Percentiles rank a stretch among this genome's conserved stretches.
Evolutionary conservation across 2,888 invertebrate genomes (phyloP).

Genomic region (Eledona agricola): DNA sequence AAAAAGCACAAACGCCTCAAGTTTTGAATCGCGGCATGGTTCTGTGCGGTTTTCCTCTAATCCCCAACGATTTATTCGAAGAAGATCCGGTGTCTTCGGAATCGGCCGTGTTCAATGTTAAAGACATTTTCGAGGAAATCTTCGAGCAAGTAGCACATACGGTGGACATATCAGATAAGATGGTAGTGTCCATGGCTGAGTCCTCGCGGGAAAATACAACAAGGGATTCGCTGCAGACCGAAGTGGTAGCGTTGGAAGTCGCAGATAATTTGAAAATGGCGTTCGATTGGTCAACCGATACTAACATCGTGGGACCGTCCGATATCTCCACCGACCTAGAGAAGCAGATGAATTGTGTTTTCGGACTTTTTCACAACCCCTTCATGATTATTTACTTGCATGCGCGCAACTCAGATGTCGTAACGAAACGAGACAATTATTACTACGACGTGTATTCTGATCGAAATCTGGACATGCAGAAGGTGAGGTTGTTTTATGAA

Average conservation of each 20-base stretch:
- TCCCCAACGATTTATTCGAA: slow-evolving; percentile 62
- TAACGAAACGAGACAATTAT: slow-evolving; percentile 58
- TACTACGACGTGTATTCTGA: slow-evolving; percentile 54
- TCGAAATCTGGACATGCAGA: slow-evolving; percentile 49
- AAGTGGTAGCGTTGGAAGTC: neutral
- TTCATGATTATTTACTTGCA: slow-evolving; percentile 67
- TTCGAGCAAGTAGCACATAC: slow-evolving; percentile 41
- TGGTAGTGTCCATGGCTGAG: slow-evolving; percentile 12
- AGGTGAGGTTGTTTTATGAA: slow-evolving; percentile 55
- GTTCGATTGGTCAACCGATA: slow-evolving; percentile 17
- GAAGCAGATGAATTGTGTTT: slow-evolving; percentile 57
- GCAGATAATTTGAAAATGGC: slow-evolving; percentile 6
- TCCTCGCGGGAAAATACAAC: neutral
- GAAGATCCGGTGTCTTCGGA: slow-evolving; percentile 60
- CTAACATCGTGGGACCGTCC: slow-evolving; percentile 44
- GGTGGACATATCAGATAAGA: slow-evolving; percentile 7
- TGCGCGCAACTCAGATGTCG: slow-evolving; percentile 66
- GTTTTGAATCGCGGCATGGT: slow-evolving; percentile 71
- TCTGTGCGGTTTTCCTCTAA: slow-evolving; percentile 71
- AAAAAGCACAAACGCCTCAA: slow-evolving; percentile 64
- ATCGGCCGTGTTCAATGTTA: slow-evolving; percentile 58
- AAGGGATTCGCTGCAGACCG: neutral
- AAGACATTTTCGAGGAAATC: slow-evolving; percentile 59
- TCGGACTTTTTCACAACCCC: slow-evolving; percentile 52
- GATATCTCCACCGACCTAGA: slow-evolving; percentile 50